Conservation (phyloP, 2,113 vertebrate species). For the Sula dactylatra region DNA sequence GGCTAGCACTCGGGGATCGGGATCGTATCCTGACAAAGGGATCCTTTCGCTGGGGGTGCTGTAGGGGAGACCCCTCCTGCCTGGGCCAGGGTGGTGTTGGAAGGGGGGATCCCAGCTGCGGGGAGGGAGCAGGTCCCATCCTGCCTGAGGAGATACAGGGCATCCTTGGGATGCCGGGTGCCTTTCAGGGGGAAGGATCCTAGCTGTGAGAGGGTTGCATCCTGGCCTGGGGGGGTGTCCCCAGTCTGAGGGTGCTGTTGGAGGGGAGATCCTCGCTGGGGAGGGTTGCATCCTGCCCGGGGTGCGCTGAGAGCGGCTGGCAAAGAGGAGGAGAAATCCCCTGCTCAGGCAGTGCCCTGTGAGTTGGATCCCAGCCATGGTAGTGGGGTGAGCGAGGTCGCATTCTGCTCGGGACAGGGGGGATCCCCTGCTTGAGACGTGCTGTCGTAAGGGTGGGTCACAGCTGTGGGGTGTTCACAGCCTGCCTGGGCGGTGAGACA, state of each 20-base stretch:
- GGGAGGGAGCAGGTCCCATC: background rate
- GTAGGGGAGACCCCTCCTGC: background rate
- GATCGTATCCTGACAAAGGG: background rate
- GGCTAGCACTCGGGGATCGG: background rate
- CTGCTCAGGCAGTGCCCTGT: background rate
- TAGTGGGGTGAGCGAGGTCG: fast-evolving
- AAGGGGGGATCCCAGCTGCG: background rate
- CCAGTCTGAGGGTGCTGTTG: background rate
- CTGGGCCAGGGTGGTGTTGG: background rate
- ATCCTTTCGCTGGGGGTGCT: background rate
- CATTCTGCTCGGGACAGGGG: background rate
- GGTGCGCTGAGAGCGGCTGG: background rate
- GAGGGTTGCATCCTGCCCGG: background rate
- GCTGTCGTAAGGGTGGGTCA: background rate
- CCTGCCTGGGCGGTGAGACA: background rate
- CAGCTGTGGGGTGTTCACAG: background rate
- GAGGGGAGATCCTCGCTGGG: background rate
- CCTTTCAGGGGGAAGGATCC: background rate
- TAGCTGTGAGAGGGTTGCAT: background rate
- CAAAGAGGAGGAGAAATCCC: background rate
- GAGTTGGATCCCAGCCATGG: background rate
- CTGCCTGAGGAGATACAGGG: background rate
- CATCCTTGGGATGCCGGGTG: background rate
- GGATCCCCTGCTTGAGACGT: background rate
- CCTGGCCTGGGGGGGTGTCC: too few species aligned